Conservation (phyloP, 2,797 vertebrate genomes). For the Synaphobranchus kaupii region DNA sequence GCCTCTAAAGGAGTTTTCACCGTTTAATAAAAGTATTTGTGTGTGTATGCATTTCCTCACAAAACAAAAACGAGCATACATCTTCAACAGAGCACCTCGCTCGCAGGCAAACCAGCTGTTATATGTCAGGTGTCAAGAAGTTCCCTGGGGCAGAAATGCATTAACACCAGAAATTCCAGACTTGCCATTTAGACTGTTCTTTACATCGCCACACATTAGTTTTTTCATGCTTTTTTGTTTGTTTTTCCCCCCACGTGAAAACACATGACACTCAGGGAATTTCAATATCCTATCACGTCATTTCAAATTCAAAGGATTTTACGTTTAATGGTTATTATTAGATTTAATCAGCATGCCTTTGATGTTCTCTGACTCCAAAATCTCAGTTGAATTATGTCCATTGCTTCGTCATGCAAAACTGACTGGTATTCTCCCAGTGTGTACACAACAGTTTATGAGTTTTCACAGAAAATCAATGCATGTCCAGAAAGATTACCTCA, state of each 20-base stretch:
- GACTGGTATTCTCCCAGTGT: background rate
- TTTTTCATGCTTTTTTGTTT: too few relatives aligned
- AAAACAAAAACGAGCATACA: background rate
- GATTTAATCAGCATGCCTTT: background rate
- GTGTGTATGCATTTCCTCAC: background rate
- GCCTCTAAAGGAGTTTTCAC: too few relatives aligned
- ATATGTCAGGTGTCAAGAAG: background rate
- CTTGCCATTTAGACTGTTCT: background rate
- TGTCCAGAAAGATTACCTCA: background rate
- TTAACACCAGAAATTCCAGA: background rate
- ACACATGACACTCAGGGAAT: background rate
- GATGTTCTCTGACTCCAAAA: background rate
- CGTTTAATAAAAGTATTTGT: background rate
- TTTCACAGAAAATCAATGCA: conserved; percentile 4
- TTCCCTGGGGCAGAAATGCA: background rate
- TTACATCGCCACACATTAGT: background rate
- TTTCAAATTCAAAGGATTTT: background rate
- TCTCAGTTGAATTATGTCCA: background rate
- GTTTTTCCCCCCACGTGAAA: background rate
- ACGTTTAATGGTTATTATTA: background rate
- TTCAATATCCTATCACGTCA: background rate
- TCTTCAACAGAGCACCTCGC: background rate
- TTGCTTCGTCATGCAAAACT: background rate
- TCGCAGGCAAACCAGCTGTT: background rate
- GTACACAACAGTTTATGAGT: background rate